Conservation (phyloP, 2,888 invertebrate species). For the Tuberolachnus salignus region DNA sequence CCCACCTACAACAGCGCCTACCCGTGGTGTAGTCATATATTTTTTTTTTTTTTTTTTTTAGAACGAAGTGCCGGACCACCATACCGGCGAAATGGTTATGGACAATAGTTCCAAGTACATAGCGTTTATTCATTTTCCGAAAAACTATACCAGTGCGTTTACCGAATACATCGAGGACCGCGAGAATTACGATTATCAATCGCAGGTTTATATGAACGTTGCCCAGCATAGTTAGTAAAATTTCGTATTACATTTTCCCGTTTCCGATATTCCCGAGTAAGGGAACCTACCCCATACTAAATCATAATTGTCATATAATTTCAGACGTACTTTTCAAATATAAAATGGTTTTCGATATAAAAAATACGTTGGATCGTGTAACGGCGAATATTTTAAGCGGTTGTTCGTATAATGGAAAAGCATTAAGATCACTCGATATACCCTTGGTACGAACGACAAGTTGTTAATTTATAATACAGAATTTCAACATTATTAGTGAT, state of each 20-base stretch:
- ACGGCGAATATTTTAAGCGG: not conserved
- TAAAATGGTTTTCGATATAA: conserved; percentile 12
- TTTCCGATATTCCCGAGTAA: too few species aligned
- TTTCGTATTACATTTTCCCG: too few species aligned
- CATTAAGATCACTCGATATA: not conserved
- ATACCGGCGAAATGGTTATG: conserved; percentile 10
- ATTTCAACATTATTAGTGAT: too few species aligned
- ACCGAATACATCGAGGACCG: not conserved
- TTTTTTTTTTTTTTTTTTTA: not conserved
- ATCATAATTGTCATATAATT: not conserved
- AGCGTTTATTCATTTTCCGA: conserved; percentile 40
- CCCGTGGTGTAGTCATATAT: too few species aligned
- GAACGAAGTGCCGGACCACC: conserved; percentile 9
- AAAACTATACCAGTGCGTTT: conserved; percentile 25
- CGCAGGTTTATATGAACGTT: too few species aligned
- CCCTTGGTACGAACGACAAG: conserved; percentile 5
- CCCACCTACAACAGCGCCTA: too few species aligned
- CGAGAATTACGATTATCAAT: conserved; percentile 3
- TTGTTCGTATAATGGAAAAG: conserved; percentile 16
- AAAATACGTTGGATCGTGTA: not conserved
- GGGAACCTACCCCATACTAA: too few species aligned
- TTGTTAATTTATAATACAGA: too few species aligned
- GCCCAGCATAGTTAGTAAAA: too few species aligned
- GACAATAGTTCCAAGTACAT: not conserved
- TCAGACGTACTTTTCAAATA: conserved; percentile 37